Percentiles rank a stretch among this genome's conserved stretches.
These are phyloP conservation scores for Drosophila pandora DNA, from an alignment of 1,140 invertebrate species.

Conservation along the genomic window DNA sequence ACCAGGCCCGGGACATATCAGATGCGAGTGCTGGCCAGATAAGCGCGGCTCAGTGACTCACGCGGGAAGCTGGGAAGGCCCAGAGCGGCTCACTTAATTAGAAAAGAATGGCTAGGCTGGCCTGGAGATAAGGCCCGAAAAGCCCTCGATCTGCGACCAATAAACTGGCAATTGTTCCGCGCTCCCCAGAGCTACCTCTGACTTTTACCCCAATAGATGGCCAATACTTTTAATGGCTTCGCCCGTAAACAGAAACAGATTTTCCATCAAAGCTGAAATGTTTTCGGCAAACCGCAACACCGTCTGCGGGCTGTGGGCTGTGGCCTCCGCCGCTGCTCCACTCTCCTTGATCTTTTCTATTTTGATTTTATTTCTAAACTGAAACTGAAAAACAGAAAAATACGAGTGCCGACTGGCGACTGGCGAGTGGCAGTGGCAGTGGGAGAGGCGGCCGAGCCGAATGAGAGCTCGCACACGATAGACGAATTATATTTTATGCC, in stretches of 20 bases:
- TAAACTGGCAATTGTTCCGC: neutral
- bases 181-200: neutral
- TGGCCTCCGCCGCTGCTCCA: neutral
- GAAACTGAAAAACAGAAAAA: neutral
- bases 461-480: conserved; percentile 44
- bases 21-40: conserved; percentile 22
- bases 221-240: neutral
- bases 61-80: conserved; percentile 21
- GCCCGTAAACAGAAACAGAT: neutral
- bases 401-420: neutral
- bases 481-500: conserved; percentile 82
- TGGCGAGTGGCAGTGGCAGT: neutral
- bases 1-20: conserved; percentile 32
- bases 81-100: conserved; percentile 41
- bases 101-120: conserved; percentile 31
- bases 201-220: neutral
- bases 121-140: neutral
- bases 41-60: conserved; percentile 21
- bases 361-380: conserved; percentile 33
- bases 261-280: conserved; percentile 13
- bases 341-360: conserved; percentile 42
- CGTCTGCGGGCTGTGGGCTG: conserved; percentile 19
- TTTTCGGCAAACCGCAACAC: conserved; percentile 31
- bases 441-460: conserved; percentile 5
- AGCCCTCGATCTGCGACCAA: neutral